A percentile compares a stretch with the other conserved stretches of the same genome.
Conservation (phyloP, 2,797 vertebrate genomes). For the Anas acuta region DNA sequence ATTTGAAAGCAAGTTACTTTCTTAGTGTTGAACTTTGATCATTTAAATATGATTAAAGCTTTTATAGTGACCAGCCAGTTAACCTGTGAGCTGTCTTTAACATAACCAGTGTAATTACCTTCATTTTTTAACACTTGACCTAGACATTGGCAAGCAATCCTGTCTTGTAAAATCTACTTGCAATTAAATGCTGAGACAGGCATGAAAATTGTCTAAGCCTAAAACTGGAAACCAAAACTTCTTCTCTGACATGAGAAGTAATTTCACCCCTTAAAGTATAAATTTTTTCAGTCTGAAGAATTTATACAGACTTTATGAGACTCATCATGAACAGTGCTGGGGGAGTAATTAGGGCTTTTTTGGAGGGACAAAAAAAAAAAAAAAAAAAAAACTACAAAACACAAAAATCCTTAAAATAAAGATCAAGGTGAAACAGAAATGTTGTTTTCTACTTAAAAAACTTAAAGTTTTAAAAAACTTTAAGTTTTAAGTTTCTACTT, state of each 20-base stretch:
- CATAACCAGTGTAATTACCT: background rate
- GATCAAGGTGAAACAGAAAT: background rate
- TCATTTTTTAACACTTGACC: background rate
- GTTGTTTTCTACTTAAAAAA: background rate
- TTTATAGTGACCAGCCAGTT: background rate
- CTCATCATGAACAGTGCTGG: accelerated
- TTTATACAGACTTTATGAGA: background rate
- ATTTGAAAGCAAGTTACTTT: background rate
- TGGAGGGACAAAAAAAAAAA: background rate
- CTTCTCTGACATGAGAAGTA: background rate
- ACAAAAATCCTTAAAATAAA: background rate
- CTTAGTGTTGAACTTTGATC: background rate
- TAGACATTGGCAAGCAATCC: background rate
- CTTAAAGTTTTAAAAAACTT: no score
- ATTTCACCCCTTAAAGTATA: background rate
- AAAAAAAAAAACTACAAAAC: no score
- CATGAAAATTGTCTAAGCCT: background rate
- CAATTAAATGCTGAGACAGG: background rate
- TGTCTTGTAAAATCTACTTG: background rate
- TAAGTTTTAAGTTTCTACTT: no score
- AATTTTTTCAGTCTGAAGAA: background rate
- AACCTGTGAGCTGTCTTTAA: background rate
- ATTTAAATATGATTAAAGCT: background rate
- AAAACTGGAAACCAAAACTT: background rate
- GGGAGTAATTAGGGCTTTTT: background rate